Conservation (phyloP, 2,113 vertebrate species). For the Clarias macrocephalus region DNA sequence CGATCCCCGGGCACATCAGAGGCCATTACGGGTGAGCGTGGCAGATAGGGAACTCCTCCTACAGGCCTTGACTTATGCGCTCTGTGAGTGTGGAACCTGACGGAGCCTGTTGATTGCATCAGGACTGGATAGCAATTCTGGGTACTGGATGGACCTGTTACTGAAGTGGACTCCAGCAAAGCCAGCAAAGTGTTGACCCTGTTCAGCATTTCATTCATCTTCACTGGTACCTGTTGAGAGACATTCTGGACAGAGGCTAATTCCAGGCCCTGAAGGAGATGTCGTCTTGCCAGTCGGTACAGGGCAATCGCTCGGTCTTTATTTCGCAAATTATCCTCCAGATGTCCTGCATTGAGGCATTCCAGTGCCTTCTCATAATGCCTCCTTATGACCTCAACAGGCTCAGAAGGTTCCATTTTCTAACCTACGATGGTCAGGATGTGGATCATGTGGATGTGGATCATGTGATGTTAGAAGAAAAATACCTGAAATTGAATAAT, state of each 20-base stretch:
- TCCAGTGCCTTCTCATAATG: conserved; percentile 81
- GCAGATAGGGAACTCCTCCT: conserved; percentile 50
- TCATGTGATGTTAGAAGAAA: neutral
- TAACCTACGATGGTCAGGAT: neutral
- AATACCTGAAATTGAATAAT: neutral
- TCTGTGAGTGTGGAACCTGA: conserved; percentile 42
- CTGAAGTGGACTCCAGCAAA: conserved; percentile 68
- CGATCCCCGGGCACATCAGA: conserved; percentile 68
- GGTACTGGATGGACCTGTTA: conserved; percentile 11
- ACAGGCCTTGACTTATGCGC: conserved; percentile 46
- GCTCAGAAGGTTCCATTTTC: conserved; percentile 71
- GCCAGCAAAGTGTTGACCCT: conserved; percentile 73
- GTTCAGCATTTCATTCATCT: conserved; percentile 81
- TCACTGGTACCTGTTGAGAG: conserved; percentile 83
- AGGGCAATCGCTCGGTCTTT: conserved; percentile 74
- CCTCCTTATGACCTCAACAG: conserved; percentile 79
- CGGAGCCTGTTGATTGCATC: conserved; percentile 41
- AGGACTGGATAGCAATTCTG: conserved; percentile 45
- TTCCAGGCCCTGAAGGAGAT: conserved; percentile 78
- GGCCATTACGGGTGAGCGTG: conserved; percentile 48
- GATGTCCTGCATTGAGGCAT: conserved; percentile 80
- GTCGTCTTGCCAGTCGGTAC: conserved; percentile 78
- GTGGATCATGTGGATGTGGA: neutral
- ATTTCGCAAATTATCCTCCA: conserved; percentile 78
- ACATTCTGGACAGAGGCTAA: conserved; percentile 79